Base-by-base conservation (phyloP, 2,797 vertebrate genomes). In the Rhabdophis nuchalis region DNA sequence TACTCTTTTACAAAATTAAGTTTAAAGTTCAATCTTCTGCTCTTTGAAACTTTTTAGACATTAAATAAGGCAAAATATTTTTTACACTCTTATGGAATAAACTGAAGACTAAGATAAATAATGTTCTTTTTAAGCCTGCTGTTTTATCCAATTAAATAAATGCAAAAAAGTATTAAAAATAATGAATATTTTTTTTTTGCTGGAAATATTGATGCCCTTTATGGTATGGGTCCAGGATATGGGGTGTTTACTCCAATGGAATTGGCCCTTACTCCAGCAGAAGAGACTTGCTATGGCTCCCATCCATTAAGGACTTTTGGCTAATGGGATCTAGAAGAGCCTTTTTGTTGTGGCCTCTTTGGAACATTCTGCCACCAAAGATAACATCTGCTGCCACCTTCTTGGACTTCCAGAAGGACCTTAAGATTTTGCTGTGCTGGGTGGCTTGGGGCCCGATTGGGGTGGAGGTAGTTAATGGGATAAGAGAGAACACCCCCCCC, bases 1-100 rank as follows among this genome's bases (percentile, higher is more conserved):
- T 0, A 27, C 56, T 82, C 72, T 93, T 85, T 77, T 93, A 77
- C 27, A 46, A 87, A 87, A 14, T 88, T 86, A 56, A 88, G 12
- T 86, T 89, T 64, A 88, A 94, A 91, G 54, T 90, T 91, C 68
- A 50, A 89, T 57, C 87, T 52, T 92, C 61, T 93, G 92, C 85
- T 41, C 60, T 61, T 86, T 61, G 50, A 64, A 92, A 53, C 27
- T 54, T 68, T 50, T 64, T 0, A 0, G 36, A 90, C 2, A 41
- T 56, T n/a, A 32, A 13, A 50, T n/a, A 88, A 86, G 52, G 68
- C 52, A 23, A 1, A n/a, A 2, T 54, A 0, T 4, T 12, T 50
- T 50, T 50, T 46, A 11, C 72, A 0, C 4, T 8, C 61, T 86
- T 54, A 16, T 91, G 20, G 32, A 6, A 4, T 27, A 89, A 46